A percentile compares a stretch with the other conserved stretches of the same genome.
Evolutionary conservation across 2,888 invertebrate species (phyloP).

Genomic region (Scrobipalpa atriplicella): DNA sequence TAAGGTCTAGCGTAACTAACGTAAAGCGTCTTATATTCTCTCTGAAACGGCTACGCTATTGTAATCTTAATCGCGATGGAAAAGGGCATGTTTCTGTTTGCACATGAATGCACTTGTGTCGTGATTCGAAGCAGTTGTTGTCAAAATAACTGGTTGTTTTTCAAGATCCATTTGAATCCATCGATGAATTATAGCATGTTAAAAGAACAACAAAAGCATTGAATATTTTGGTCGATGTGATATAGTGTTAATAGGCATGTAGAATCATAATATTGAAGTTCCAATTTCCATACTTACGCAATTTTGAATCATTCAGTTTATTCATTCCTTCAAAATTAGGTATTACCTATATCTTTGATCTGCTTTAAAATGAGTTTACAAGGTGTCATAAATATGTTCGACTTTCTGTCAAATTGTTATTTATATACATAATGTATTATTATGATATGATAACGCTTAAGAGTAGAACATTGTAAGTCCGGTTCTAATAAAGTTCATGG

Average conservation of each 20-base stretch:
- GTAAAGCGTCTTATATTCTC: conserved; percentile 61
- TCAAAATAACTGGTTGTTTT: conserved; percentile 80
- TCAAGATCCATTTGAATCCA: conserved; percentile 76
- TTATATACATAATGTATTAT: conserved; percentile 17
- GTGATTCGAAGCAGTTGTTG: conserved; percentile 55
- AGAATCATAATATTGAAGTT: conserved; percentile 34
- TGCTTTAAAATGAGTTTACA: background rate
- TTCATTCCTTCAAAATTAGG: too few species aligned
- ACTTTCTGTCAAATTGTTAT: background rate
- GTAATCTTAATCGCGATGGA: conserved; percentile 41
- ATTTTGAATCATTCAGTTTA: too few species aligned
- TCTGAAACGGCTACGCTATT: conserved; percentile 41
- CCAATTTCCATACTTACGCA: background rate
- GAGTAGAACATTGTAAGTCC: conserved; percentile 30
- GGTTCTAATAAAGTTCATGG: conserved; percentile 41
- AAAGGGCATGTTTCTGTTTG: conserved; percentile 46
- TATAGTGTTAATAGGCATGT: conserved; percentile 67
- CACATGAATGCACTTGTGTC: conserved; percentile 52
- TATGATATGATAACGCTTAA: conserved; percentile 13
- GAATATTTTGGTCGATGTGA: conserved; percentile 68
- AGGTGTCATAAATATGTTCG: conserved; percentile 1
- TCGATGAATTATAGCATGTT: conserved; percentile 70
- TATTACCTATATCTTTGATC: background rate
- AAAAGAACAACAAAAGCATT: conserved; percentile 72
- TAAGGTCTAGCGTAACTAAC: conserved; percentile 76